Evolutionary conservation across 2,113 vertebrate genomes (phyloP), one percentile per base, ranked within the genome.

Genomic region (Perca fluviatilis): DNA sequence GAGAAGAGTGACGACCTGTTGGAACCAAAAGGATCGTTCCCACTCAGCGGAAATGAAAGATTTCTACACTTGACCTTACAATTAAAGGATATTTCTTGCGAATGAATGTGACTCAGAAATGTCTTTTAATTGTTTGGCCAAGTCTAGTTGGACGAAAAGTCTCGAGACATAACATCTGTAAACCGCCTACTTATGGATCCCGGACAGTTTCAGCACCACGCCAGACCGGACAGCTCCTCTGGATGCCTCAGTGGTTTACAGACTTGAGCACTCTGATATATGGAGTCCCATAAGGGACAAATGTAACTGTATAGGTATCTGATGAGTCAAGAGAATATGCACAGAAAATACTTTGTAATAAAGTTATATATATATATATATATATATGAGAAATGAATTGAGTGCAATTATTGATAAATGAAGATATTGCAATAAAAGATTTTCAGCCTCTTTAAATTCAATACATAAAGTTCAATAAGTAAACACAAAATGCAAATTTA

Each of bases 11-110:
- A 50, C 21, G 63, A 23, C 51, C 36, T 4, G 62, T 10, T 16
- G 68, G 46, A 19, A 7, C 61, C 21, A 1, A 25, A 6, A 4
- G 16, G 33, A 18, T 8, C 4, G 65, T 6, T 40, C 14, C 21
- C 6, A 19, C 53, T 51, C 67, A 12, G 21, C 40, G 4, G 11
- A 47, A 3, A 3, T 27, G 5, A 40, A 40, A 40, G 16, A 27
- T 70, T 88, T 51, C 92, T 94, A 93, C 89, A 84, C 94, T 90
- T 95, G 94, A 74, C 87, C 60, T 96, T 96, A 96, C 95, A 96
- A 95, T 96, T 96, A 95, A 96, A 96, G 95, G 95, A 96, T 96
- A 96, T 95, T 95, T 96, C 95, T 95, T 94, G 94, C 68, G 83
- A 90, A 79, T 69, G 62, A 74, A 84, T 73, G 71, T 16, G 85